Evolutionary conservation across 1,140 invertebrate genomes (phyloP).

Genomic region (Aphelinus atriplicis): DNA sequence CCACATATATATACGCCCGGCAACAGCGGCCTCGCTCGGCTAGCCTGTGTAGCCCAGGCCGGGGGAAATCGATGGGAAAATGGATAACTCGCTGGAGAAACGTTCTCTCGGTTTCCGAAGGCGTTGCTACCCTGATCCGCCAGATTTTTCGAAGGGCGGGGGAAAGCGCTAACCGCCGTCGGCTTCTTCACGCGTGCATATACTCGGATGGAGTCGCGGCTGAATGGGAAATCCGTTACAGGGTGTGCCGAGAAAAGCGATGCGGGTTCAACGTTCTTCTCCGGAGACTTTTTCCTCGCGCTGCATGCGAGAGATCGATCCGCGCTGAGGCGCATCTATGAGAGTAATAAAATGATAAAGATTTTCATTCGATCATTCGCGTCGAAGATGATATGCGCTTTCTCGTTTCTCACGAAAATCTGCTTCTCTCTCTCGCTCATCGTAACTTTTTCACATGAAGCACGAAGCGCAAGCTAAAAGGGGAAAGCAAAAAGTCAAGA

Average conservation of each 20-base stretch:
- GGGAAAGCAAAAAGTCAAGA: not conserved
- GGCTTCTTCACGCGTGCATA: too few species aligned
- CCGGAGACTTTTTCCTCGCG: not conserved
- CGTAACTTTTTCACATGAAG: too few species aligned
- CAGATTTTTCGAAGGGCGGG: not conserved
- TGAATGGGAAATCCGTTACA: conserved; percentile 19
- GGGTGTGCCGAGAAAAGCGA: not conserved
- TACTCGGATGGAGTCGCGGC: too few species aligned
- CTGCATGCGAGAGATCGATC: too few species aligned
- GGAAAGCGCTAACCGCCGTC: not conserved
- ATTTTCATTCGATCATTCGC: too few species aligned
- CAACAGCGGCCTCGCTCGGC: conserved; percentile 21
- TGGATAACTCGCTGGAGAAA: conserved; percentile 3
- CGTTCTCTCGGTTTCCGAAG: not conserved
- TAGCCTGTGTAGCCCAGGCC: not conserved
- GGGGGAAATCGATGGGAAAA: conserved; percentile 31
- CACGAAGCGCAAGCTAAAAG: too few species aligned
- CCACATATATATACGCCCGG: not conserved
- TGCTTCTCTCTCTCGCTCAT: too few species aligned
- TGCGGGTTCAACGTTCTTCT: not conserved
- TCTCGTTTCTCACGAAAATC: too few species aligned
- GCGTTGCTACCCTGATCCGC: not conserved
- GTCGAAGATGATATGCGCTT: too few species aligned
- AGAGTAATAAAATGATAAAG: too few species aligned
- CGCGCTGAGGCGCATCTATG: too few species aligned